phyloP scores from a whole-genome alignment of 2,797 vertebrate species.

The Pantherophis vulpinus region DNA sequence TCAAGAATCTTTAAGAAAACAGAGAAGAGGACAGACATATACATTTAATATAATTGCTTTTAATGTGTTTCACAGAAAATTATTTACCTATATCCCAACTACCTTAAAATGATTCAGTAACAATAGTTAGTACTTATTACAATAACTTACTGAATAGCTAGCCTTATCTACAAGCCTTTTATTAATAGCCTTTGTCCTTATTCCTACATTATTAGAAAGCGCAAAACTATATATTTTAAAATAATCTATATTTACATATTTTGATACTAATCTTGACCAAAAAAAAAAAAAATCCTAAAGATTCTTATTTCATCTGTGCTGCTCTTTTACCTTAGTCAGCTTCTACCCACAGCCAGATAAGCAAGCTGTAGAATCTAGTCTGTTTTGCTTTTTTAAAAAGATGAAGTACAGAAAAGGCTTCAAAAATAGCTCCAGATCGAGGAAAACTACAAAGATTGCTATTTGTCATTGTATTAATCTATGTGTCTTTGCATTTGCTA shows the following conservation, averaged over 20 bases:
- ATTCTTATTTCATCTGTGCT: background rate
- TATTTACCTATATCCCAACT: background rate
- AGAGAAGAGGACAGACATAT: background rate
- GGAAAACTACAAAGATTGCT: background rate
- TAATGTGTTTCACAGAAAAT: too few relatives aligned
- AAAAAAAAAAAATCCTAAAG: background rate
- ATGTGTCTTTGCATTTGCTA: background rate
- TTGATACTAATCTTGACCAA: background rate
- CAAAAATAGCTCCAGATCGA: rapidly evolving
- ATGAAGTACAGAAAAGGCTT: background rate
- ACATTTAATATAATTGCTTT: background rate
- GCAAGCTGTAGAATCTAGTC: rapidly evolving
- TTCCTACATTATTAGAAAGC: background rate
- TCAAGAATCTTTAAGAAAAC: background rate
- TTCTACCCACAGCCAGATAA: background rate
- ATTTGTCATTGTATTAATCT: conserved; percentile 7
- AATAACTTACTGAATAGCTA: background rate
- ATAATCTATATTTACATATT: background rate
- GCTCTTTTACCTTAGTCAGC: background rate
- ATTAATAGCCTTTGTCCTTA: too few relatives aligned
- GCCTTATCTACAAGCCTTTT: background rate
- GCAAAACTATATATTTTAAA: background rate
- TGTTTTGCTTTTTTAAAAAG: background rate
- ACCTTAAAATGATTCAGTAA: too few relatives aligned
- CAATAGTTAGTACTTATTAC: background rate